These are phyloP conservation scores for Phocoena phocoena DNA, from an alignment of 2,113 vertebrate genomes.

Conservation along the genomic window DNA sequence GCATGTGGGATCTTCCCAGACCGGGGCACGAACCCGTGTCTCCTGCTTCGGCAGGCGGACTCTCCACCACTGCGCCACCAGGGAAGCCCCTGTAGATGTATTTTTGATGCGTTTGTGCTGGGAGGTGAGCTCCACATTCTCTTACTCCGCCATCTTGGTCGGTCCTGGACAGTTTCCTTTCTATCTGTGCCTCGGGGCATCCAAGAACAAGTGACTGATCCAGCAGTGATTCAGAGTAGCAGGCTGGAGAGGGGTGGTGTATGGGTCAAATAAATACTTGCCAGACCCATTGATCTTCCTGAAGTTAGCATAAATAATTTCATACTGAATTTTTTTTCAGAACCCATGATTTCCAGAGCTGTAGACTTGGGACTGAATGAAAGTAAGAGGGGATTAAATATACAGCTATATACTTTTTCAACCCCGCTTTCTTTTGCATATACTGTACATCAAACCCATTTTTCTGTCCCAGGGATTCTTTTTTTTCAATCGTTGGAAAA, in stretches of 20 bases:
- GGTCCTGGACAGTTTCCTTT: background rate
- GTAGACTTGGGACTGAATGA: background rate
- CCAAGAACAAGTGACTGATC: background rate
- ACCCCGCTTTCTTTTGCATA: background rate
- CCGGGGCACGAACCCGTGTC: too few relatives aligned
- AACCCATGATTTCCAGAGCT: background rate
- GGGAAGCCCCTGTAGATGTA: background rate
- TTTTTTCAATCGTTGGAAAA: background rate
- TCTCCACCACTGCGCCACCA: too few relatives aligned
- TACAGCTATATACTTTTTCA: background rate
- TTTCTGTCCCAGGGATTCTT: background rate
- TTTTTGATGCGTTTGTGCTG: rapidly evolving
- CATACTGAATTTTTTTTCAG: background rate
- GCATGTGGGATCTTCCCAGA: too few relatives aligned
- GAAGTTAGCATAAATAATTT: background rate
- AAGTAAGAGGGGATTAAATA: background rate
- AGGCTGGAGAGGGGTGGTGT: background rate
- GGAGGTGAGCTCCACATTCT: background rate
- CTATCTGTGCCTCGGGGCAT: rapidly evolving
- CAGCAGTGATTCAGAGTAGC: background rate
- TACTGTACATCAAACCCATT: background rate
- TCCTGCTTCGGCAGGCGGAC: too few relatives aligned
- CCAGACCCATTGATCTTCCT: background rate
- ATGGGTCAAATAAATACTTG: background rate
- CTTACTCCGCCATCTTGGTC: background rate